phyloP scores from a whole-genome alignment of 1,140 invertebrate species.

The Caenorhabditis latens region DNA sequence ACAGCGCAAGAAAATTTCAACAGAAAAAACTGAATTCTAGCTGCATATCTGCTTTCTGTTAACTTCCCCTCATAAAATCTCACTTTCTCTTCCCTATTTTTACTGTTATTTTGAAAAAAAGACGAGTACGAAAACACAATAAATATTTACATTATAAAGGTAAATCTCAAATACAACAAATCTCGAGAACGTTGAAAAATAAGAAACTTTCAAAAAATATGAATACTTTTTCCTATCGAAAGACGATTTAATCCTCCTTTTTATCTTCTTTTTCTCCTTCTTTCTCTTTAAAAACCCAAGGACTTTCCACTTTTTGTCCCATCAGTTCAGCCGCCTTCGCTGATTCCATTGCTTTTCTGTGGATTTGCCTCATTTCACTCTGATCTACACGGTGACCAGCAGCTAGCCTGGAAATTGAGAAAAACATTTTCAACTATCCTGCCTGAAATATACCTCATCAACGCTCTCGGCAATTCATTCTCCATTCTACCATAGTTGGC shows the following conservation, averaged over 20 bases:
- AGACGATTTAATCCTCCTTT: not conserved
- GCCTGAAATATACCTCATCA: slow-evolving; percentile 63
- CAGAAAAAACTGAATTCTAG: too few relatives aligned
- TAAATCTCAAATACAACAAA: not conserved
- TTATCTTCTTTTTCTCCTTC: not conserved
- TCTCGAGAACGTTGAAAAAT: too few relatives aligned
- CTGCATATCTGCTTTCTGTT: not conserved
- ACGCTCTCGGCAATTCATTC: slow-evolving; percentile 71
- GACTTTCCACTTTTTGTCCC: slow-evolving; percentile 51
- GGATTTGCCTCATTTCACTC: slow-evolving; percentile 57
- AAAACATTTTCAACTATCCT: too few relatives aligned
- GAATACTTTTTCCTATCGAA: not conserved
- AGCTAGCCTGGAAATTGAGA: slow-evolving; percentile 62
- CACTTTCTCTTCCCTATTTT: not conserved
- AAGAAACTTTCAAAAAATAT: not conserved
- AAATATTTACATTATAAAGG: slow-evolving; percentile 8
- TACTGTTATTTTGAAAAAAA: not conserved
- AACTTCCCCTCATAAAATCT: not conserved
- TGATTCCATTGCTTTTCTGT: slow-evolving; percentile 52
- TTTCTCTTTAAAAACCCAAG: slow-evolving; percentile 58
- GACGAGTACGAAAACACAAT: not conserved
- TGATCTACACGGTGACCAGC: slow-evolving; percentile 66
- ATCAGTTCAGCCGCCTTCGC: slow-evolving; percentile 47
- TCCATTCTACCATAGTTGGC: slow-evolving; percentile 72
- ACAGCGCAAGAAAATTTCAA: too few relatives aligned